Evolutionary conservation across 2,113 vertebrate genomes (phyloP).

Genomic region (Spea multiplicata): DNA sequence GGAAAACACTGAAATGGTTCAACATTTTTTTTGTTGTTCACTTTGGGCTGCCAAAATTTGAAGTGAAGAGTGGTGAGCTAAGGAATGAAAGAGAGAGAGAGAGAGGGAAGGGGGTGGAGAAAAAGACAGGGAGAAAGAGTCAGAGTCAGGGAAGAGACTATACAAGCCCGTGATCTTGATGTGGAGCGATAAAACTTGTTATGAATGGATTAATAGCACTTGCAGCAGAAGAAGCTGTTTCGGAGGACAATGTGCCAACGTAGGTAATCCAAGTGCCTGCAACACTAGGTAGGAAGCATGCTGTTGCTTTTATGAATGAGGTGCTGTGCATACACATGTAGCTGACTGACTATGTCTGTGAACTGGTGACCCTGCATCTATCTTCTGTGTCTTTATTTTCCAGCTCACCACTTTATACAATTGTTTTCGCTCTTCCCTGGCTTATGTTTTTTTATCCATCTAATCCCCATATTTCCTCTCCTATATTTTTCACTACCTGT

Average conservation of each 20-base stretch:
- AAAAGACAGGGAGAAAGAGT: slow-evolving; percentile 23
- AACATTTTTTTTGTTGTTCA: slow-evolving; percentile 62
- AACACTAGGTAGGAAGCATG: slow-evolving; percentile 40
- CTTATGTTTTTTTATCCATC: background rate
- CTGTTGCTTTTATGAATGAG: slow-evolving; percentile 47
- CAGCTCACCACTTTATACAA: slow-evolving; percentile 8
- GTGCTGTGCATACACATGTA: slow-evolving; percentile 36
- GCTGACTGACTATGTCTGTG: slow-evolving; percentile 35
- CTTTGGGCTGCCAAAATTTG: slow-evolving; percentile 58
- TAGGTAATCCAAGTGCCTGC: slow-evolving; percentile 54
- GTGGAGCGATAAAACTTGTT: slow-evolving; percentile 55
- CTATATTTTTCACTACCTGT: background rate
- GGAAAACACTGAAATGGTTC: slow-evolving; percentile 59
- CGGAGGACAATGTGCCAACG: slow-evolving; percentile 44
- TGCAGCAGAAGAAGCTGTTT: slow-evolving; percentile 53
- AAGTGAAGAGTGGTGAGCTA: slow-evolving; percentile 60
- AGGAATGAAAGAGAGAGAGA: slow-evolving; percentile 58
- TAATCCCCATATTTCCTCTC: background rate
- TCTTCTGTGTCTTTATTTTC: slow-evolving; percentile 10
- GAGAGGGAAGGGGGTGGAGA: slow-evolving; percentile 25
- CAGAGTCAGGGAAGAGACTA: slow-evolving; percentile 32
- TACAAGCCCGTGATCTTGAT: background rate
- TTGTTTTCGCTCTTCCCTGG: background rate
- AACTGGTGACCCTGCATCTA: slow-evolving; percentile 19
- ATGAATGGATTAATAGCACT: slow-evolving; percentile 61